phyloP scores from a whole-genome alignment of 2,888 invertebrate species.

The Resseliella maxima region DNA sequence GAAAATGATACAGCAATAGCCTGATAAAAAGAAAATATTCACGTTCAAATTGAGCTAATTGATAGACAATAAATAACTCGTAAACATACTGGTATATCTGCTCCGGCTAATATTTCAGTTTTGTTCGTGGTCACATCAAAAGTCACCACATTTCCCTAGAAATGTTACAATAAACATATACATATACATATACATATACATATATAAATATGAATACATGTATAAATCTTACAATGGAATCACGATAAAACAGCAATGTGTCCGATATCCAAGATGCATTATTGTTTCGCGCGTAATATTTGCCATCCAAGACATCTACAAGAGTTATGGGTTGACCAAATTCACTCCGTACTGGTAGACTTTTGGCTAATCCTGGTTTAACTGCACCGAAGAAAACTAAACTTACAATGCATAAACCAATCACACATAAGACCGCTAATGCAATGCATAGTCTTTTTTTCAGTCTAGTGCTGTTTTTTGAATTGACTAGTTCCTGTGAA shows the following conservation, averaged over 20 bases:
- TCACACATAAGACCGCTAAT: constrained; percentile 71
- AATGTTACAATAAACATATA: background rate
- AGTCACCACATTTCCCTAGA: background rate
- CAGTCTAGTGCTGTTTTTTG: constrained; percentile 70
- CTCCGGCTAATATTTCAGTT: background rate
- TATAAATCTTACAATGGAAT: constrained; percentile 67
- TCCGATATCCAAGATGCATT: constrained; percentile 86
- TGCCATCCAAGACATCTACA: constrained; percentile 75
- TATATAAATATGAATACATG: background rate
- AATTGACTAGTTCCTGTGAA: constrained; percentile 75
- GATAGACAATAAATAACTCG: background rate
- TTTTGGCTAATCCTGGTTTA: constrained; percentile 43
- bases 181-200: background rate
- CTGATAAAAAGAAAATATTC: background rate
- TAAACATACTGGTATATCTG: background rate
- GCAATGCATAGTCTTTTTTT: constrained; percentile 71
- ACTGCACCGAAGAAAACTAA: constrained; percentile 46
- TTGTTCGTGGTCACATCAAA: background rate
- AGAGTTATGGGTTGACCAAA: background rate
- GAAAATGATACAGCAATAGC: constrained; percentile 6
- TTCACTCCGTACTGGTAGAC: background rate
- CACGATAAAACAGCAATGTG: constrained; percentile 74
- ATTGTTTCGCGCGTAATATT: constrained; percentile 75
- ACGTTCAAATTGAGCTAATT: background rate
- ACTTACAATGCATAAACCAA: constrained; percentile 69